These are phyloP conservation scores for Diplogasteroides magnus DNA, from an alignment of 1,140 invertebrate species.

Conservation along the genomic window DNA sequence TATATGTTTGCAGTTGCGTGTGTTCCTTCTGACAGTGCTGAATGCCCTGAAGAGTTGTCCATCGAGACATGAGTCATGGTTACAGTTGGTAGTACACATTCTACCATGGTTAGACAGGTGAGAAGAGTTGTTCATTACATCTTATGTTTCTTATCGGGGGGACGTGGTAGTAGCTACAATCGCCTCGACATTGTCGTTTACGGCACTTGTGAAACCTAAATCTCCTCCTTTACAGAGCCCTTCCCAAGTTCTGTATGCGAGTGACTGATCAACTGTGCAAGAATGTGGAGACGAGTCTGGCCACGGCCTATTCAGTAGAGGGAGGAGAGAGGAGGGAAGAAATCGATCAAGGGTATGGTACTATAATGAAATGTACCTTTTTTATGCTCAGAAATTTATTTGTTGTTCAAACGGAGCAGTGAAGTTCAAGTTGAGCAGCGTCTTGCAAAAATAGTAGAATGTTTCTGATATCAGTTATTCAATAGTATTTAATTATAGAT, in stretches of 20 bases:
- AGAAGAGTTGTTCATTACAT: no score
- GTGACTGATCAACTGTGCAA: conserved; percentile 76
- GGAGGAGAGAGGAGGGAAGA: neutral
- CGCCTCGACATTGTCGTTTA: no score
- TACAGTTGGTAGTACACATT: conserved; percentile 49
- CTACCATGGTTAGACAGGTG: conserved; percentile 47
- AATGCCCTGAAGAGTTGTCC: conserved; percentile 67
- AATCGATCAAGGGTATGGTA: neutral
- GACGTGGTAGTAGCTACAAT: no score
- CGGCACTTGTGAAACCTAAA: neutral
- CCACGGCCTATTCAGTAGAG: conserved; percentile 7
- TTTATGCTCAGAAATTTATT: no score
- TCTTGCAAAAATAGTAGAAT: no score
- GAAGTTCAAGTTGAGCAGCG: no score
- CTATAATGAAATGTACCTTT: no score
- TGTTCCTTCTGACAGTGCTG: conserved; percentile 76
- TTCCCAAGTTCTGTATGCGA: conserved; percentile 71
- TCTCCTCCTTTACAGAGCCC: conserved; percentile 65
- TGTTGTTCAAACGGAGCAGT: no score
- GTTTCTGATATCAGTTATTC: no score
- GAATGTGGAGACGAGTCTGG: conserved; percentile 69
- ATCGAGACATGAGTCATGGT: conserved; percentile 62
- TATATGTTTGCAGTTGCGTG: conserved; percentile 66
- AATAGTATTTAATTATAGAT: no score
- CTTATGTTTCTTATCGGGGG: no score